These are phyloP conservation scores for Luperina nickerlii DNA, from an alignment of 2,888 invertebrate genomes.

Conservation along the genomic window DNA sequence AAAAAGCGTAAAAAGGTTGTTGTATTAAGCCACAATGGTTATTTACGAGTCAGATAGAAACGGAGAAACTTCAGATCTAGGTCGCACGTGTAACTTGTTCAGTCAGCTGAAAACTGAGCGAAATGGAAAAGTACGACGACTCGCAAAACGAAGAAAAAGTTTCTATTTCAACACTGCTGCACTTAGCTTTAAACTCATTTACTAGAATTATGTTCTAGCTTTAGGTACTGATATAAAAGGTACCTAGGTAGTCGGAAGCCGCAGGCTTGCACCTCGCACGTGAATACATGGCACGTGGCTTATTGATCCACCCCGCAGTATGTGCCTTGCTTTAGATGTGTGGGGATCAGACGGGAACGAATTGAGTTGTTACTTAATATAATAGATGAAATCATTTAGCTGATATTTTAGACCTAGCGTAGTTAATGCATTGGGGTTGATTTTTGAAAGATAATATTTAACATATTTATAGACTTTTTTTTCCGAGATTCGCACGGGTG, in stretches of 20 bases:
- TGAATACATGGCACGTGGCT: conserved; percentile 49
- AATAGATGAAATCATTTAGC: neutral
- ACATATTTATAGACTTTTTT: no score
- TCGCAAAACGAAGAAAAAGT: conserved; percentile 1
- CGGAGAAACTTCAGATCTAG: conserved; percentile 22
- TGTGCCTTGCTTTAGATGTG: conserved; percentile 36
- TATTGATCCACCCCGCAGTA: conserved; percentile 53
- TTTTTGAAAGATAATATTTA: neutral
- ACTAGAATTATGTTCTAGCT: conserved; percentile 1
- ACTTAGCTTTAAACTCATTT: conserved; percentile 1
- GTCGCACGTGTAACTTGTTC: conserved; percentile 46
- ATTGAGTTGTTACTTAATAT: conserved; percentile 2
- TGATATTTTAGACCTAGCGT: neutral
- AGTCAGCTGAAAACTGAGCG: conserved; percentile 36
- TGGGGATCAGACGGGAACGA: conserved; percentile 1
- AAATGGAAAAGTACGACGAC: conserved; percentile 21
- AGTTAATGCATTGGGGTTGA: no score
- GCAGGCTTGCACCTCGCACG: conserved; percentile 58
- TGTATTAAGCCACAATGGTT: conserved; percentile 9
- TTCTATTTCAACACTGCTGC: conserved; percentile 8
- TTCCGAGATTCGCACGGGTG: no score
- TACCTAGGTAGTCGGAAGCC: conserved; percentile 42
- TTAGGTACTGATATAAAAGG: conserved; percentile 20
- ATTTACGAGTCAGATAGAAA: conserved; percentile 15
- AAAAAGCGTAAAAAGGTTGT: neutral